Evolutionary conservation across 2,888 invertebrate genomes (phyloP).

Genomic region (Petrophora chlorosata): DNA sequence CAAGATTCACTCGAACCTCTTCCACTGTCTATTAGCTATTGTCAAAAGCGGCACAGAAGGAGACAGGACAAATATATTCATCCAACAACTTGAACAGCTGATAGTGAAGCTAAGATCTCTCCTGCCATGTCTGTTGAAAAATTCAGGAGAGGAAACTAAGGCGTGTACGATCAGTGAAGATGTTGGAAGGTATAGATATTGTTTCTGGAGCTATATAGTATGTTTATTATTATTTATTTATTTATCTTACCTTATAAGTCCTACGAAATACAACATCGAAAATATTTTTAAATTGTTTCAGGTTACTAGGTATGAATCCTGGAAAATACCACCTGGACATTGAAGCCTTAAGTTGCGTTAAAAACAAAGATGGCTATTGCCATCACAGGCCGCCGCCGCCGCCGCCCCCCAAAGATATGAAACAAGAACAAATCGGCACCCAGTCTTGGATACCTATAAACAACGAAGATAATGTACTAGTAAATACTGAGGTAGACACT

Average conservation of each 20-base stretch:
- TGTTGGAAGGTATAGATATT: constrained; percentile 59
- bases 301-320: constrained; percentile 69
- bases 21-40: constrained; percentile 70
- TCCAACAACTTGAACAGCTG: constrained; percentile 69
- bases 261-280: too few relatives aligned
- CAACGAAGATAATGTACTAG: constrained; percentile 45
- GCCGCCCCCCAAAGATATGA: constrained; percentile 44
- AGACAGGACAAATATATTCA: constrained; percentile 63
- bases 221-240: too few relatives aligned
- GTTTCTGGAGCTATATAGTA: too few relatives aligned
- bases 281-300: constrained; percentile 41
- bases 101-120: constrained; percentile 64
- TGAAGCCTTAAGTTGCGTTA: constrained; percentile 68
- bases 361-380: constrained; percentile 69
- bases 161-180: constrained; percentile 68
- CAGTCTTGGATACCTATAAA: constrained; percentile 44
- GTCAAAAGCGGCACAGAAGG: constrained; percentile 61
- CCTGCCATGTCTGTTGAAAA: constrained; percentile 66
- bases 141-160: constrained; percentile 49
- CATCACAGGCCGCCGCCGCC: constrained; percentile 59
- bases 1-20: constrained; percentile 67
- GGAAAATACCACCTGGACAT: constrained; percentile 71
- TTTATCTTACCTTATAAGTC: too few relatives aligned
- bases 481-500: constrained; percentile 43
- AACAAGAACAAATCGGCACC: constrained; percentile 38